Percentiles rank a stretch among this genome's conserved stretches.
Evolutionary conservation across 2,888 invertebrate genomes (phyloP).

Genomic region (Euspilapteryx auroguttella): DNA sequence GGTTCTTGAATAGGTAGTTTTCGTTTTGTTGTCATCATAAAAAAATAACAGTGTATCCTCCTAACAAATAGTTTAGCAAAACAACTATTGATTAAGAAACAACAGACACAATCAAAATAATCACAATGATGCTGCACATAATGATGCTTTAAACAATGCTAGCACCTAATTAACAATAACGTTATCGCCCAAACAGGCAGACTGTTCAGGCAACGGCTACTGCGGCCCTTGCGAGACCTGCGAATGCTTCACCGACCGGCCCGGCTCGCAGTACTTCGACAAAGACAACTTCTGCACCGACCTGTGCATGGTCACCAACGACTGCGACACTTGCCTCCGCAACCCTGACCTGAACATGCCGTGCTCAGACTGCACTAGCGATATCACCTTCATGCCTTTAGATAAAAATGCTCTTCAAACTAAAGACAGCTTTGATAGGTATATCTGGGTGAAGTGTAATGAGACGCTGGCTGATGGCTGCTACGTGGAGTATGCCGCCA

Average conservation of each 20-base stretch:
- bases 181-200: slow-evolving; percentile 12
- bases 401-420: background rate
- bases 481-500: slow-evolving; percentile 20
- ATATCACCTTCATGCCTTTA: background rate
- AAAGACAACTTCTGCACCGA: slow-evolving; percentile 23
- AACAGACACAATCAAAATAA: no score
- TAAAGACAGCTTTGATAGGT: slow-evolving; percentile 8
- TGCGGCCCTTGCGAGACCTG: slow-evolving; percentile 28
- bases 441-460: slow-evolving; percentile 29
- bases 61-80: no score
- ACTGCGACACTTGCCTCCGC: slow-evolving; percentile 22
- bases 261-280: slow-evolving; percentile 36
- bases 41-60: no score
- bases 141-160: no score
- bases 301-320: slow-evolving; percentile 21
- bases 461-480: slow-evolving; percentile 16
- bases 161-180: no score
- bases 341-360: no score
- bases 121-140: no score
- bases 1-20: no score
- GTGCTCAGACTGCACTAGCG: no score
- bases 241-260: slow-evolving; percentile 20
- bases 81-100: no score
- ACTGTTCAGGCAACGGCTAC: slow-evolving; percentile 34
- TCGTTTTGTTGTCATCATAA: no score